These are phyloP conservation scores for Phyllostomus hastatus DNA, from an alignment of 2,113 vertebrate genomes.

Conservation along the genomic window DNA sequence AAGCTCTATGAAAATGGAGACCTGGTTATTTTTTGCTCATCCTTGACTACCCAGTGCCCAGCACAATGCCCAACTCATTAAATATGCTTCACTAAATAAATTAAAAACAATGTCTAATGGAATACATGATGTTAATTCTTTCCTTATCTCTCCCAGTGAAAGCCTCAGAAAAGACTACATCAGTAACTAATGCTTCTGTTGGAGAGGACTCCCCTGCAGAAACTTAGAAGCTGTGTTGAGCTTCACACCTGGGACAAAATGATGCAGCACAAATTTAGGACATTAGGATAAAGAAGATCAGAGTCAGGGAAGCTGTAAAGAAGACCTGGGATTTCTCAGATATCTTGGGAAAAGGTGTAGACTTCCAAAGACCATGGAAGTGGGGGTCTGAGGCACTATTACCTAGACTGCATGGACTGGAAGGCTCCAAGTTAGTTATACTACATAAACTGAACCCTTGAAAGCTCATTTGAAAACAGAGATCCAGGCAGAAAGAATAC, in stretches of 20 bases:
- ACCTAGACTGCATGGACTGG: neutral
- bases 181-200: neutral
- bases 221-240: neutral
- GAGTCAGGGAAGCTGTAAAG: neutral
- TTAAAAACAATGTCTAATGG: neutral
- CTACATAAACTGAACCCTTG: neutral
- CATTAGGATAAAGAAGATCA: neutral
- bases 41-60: neutral
- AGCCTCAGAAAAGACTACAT: neutral
- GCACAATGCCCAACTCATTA: neutral
- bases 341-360: neutral
- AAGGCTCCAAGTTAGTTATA: neutral
- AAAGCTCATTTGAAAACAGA: conserved; percentile 8
- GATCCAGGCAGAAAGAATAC: neutral
- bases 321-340: neutral
- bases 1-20: neutral
- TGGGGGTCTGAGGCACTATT: neutral
- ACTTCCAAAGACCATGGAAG: neutral
- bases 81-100: neutral
- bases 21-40: neutral
- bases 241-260: neutral
- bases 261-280: neutral
- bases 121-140: neutral
- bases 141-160: neutral
- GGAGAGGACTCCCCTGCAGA: neutral